Percentiles rank a stretch among this genome's conserved stretches.
Evolutionary conservation across 2,113 vertebrate species (phyloP).

Genomic region (Fregata magnificens): DNA sequence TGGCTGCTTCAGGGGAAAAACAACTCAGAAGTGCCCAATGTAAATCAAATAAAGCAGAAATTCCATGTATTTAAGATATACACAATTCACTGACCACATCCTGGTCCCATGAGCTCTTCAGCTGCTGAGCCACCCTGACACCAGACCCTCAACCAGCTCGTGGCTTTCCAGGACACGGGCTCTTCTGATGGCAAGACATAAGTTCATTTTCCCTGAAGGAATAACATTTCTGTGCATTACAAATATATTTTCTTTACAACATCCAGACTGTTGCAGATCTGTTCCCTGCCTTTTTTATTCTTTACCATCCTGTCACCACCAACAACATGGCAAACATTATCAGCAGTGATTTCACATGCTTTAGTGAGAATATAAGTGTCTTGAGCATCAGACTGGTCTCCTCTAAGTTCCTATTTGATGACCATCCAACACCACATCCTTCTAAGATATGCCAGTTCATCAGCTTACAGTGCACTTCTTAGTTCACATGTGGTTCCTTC

Average conservation of each 20-base stretch:
- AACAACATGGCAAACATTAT: background rate
- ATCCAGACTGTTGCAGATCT: background rate
- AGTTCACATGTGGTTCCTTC: background rate
- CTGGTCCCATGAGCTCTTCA: background rate
- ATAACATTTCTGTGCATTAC: background rate
- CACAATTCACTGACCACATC: background rate
- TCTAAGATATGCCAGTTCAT: background rate
- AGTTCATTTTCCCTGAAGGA: background rate
- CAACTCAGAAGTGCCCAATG: background rate
- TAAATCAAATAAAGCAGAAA: background rate
- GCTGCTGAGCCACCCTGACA: background rate
- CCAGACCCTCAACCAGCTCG: background rate
- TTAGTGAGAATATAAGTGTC: background rate
- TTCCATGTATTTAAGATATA: background rate
- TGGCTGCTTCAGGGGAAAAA: background rate
- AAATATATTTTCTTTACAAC: background rate
- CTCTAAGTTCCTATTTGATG: background rate
- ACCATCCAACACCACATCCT: background rate
- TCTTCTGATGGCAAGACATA: background rate
- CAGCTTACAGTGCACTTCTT: background rate
- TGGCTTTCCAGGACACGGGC: background rate
- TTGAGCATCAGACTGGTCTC: background rate
- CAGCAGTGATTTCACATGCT: background rate
- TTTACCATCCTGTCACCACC: background rate
- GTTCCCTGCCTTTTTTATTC: background rate